These are phyloP conservation scores for Pentalonia nigronervosa DNA, from an alignment of 1,140 invertebrate species.

Conservation along the genomic window DNA sequence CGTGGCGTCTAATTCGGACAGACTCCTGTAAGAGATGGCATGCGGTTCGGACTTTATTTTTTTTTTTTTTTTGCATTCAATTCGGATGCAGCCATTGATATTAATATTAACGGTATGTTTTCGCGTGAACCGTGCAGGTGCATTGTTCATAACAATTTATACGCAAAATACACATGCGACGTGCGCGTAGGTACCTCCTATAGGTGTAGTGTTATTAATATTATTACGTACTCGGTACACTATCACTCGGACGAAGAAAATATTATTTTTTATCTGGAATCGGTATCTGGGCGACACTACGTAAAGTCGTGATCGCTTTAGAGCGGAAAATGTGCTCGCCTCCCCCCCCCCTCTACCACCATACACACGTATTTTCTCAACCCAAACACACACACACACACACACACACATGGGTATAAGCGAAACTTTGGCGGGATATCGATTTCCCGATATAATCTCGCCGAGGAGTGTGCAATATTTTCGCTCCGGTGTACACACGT, in stretches of 20 bases:
- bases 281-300: neutral
- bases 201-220: neutral
- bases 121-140: no score
- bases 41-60: no score
- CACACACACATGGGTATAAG: neutral
- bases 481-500: neutral
- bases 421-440: constrained; percentile 10
- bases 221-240: neutral
- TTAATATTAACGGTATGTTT: no score
- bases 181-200: no score
- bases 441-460: constrained; percentile 36
- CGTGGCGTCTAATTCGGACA: no score
- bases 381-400: neutral
- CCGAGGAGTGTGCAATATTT: constrained; percentile 7
- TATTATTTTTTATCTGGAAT: constrained; percentile 27
- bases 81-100: no score
- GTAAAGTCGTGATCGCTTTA: neutral
- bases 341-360: neutral
- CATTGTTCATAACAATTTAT: no score
- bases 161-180: no score
- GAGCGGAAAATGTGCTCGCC: neutral
- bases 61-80: no score
- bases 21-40: no score
- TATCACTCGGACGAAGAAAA: neutral
- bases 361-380: neutral